A percentile compares a stretch with the other conserved stretches of the same genome.
Conservation (phyloP, 2,797 vertebrate genomes). For the Scolopax bukidnonensis region DNA sequence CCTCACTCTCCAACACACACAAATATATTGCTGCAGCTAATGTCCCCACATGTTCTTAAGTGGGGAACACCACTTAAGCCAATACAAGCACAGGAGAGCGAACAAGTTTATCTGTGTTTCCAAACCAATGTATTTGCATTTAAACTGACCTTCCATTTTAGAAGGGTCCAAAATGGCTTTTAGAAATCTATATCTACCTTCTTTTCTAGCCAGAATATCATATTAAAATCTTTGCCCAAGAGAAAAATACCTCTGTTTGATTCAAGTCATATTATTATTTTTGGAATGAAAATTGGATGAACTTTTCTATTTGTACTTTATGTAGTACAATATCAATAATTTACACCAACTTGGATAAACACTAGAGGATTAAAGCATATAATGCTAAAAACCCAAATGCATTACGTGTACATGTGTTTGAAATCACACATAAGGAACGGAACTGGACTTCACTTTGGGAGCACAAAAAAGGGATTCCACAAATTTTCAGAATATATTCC, state of each 20-base stretch:
- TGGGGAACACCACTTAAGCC: background rate
- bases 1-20: fast-evolving
- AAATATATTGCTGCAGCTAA: background rate
- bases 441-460: background rate
- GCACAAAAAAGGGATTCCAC: background rate
- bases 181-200: background rate
- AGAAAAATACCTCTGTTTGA: background rate
- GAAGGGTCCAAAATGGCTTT: background rate
- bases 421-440: background rate
- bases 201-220: background rate
- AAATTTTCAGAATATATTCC: background rate
- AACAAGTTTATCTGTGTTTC: background rate
- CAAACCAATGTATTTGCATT: background rate
- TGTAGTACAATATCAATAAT: background rate
- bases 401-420: background rate
- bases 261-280: background rate
- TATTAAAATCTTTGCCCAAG: background rate
- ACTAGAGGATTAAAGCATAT: background rate
- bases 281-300: background rate
- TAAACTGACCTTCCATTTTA: background rate
- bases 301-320: background rate
- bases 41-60: background rate
- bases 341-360: background rate
- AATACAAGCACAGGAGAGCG: fast-evolving
- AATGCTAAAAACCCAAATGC: background rate